Percentiles rank a stretch among this genome's conserved stretches.
These are phyloP conservation scores for Probaryconus sp. DNA, from an alignment of 1,140 invertebrate genomes.

Conservation along the genomic window DNA sequence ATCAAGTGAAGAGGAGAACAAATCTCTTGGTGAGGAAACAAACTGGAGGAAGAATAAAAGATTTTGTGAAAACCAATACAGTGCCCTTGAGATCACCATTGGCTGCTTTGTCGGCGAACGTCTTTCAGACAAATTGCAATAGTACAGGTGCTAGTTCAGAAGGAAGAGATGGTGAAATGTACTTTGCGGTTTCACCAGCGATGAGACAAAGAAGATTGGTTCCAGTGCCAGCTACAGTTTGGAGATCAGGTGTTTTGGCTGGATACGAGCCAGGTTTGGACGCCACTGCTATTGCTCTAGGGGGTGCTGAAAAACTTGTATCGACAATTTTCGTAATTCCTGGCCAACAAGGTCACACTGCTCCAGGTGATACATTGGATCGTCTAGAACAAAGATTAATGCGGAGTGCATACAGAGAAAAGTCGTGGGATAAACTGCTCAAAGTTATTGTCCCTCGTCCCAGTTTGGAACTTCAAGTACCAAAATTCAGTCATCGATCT, in stretches of 20 bases:
- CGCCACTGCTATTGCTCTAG: slow-evolving; percentile 87
- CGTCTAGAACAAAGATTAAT: slow-evolving; percentile 84
- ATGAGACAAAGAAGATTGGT: slow-evolving; percentile 87
- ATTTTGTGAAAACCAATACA: slow-evolving; percentile 85
- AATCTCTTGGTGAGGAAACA: slow-evolving; percentile 88
- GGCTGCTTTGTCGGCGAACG: slow-evolving; percentile 87
- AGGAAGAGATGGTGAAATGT: slow-evolving; percentile 88
- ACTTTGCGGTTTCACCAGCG: slow-evolving; percentile 88
- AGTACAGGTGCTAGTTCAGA: slow-evolving; percentile 83
- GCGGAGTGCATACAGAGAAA: slow-evolving; percentile 82
- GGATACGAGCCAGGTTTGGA: slow-evolving; percentile 90
- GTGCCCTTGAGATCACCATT: slow-evolving; percentile 85
- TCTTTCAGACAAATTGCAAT: slow-evolving; percentile 89
- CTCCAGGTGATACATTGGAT: slow-evolving; percentile 86
- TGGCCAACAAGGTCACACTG: slow-evolving; percentile 85
- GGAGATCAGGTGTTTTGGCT: slow-evolving; percentile 85
- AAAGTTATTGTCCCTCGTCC: slow-evolving; percentile 84
- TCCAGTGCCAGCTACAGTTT: slow-evolving; percentile 88
- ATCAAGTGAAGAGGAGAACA: slow-evolving; percentile 86
- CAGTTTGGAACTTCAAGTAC: slow-evolving; percentile 88
- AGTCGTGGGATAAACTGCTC: slow-evolving; percentile 86
- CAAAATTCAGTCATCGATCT: slow-evolving; percentile 89
- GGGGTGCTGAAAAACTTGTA: slow-evolving; percentile 83
- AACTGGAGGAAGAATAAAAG: slow-evolving; percentile 85
- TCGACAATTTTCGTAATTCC: slow-evolving; percentile 89